Evolutionary conservation across 2,113 vertebrate genomes (phyloP).

Genomic region (Sitta europaea): DNA sequence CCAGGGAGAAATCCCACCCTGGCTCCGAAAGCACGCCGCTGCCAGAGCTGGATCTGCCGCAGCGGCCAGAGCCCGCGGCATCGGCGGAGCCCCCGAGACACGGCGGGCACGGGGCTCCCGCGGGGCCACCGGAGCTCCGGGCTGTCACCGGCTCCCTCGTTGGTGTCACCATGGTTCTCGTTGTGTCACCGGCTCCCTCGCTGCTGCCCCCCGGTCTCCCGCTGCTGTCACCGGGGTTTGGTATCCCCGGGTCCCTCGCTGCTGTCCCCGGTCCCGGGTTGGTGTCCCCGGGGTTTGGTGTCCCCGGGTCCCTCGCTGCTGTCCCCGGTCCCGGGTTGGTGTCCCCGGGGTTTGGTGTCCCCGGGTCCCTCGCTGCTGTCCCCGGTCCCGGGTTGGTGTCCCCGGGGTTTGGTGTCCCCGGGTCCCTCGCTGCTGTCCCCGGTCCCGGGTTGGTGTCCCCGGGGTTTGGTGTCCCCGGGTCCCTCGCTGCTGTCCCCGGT

Average conservation of each 20-base stretch:
- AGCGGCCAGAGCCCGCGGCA: background rate
- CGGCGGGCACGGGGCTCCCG: background rate
- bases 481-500: background rate
- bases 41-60: background rate
- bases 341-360: background rate
- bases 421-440: background rate
- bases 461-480: background rate
- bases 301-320: background rate
- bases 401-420: background rate
- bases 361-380: background rate
- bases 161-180: background rate
- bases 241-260: background rate
- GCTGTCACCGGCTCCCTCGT: rapidly evolving
- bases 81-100: background rate
- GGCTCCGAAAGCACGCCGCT: background rate
- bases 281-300: background rate
- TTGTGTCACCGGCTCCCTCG: background rate
- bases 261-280: background rate
- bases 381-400: background rate
- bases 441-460: background rate
- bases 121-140: background rate
- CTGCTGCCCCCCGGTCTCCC: too few species aligned
- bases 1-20: background rate
- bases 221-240: rapidly evolving
- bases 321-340: background rate